Conservation (phyloP, 2,797 vertebrate genomes). For the Naso thynnoides region DNA sequence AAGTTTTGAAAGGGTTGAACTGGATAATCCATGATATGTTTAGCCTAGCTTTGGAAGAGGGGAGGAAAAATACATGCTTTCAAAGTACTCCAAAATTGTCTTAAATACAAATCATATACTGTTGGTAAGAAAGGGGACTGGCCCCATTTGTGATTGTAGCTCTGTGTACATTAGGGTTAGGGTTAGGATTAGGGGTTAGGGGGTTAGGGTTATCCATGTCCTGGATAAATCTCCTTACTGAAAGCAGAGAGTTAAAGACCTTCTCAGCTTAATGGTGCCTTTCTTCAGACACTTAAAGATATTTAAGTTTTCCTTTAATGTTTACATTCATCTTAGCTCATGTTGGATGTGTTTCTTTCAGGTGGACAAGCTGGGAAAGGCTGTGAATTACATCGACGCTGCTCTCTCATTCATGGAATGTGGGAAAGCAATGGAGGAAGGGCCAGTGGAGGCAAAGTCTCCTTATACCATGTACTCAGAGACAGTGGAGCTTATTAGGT, state of each 20-base stretch:
- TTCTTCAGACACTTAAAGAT: neutral
- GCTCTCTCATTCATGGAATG: slow-evolving; percentile 98
- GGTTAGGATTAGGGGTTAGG: too few relatives aligned
- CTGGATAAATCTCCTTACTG: neutral
- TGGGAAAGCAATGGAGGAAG: slow-evolving; percentile 98
- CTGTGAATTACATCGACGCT: slow-evolving; percentile 96
- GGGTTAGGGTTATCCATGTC: too few relatives aligned
- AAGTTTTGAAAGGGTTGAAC: too few relatives aligned
- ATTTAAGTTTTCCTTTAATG: neutral
- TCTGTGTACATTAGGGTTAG: too few relatives aligned
- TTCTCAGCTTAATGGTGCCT: neutral
- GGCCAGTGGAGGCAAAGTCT: slow-evolving; percentile 96
- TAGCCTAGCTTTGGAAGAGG: too few relatives aligned
- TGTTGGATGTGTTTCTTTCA: slow-evolving; percentile 59
- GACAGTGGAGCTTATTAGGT: slow-evolving; percentile 99
- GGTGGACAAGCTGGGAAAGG: slow-evolving; percentile 98
- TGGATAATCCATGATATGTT: too few relatives aligned
- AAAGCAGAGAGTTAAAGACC: neutral
- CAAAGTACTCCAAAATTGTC: too few relatives aligned
- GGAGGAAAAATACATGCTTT: too few relatives aligned
- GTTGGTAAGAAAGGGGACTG: too few relatives aligned
- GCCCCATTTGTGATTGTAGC: too few relatives aligned
- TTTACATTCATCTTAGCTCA: neutral
- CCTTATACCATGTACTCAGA: slow-evolving; percentile 98
- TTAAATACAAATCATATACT: too few relatives aligned